Conservation (phyloP, 2,113 vertebrate species). For the Fulica atra region DNA sequence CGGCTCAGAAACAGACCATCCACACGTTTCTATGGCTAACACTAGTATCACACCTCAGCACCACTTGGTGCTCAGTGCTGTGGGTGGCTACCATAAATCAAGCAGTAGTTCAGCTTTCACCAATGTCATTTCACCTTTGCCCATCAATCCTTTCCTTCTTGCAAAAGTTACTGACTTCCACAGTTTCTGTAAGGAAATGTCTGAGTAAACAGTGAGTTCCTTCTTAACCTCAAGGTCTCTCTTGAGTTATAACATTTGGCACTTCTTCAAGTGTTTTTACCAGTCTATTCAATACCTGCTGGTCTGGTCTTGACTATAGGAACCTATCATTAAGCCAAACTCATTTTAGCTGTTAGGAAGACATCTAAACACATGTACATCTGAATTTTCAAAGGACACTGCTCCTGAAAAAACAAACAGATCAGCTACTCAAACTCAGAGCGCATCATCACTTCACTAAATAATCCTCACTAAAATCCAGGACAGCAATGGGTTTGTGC, state of each 20-base stretch:
- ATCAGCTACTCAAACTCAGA: not conserved
- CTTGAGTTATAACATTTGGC: not conserved
- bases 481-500: not conserved
- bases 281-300: not conserved
- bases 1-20: not conserved
- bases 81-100: not conserved
- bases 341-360: not conserved
- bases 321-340: not conserved
- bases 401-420: not conserved
- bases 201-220: slow-evolving; percentile 74
- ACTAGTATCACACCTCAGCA: not conserved
- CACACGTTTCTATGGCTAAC: not conserved
- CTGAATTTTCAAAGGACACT: slow-evolving; percentile 5
- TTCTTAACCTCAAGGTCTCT: slow-evolving; percentile 2
- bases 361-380: not conserved
- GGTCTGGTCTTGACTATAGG: not conserved
- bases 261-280: slow-evolving; percentile 4
- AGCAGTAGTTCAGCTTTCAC: not conserved
- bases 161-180: slow-evolving; percentile 77
- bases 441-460: not conserved
- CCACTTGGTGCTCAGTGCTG: not conserved
- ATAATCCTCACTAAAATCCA: not conserved
- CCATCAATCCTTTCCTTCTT: slow-evolving; percentile 69
- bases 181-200: slow-evolving; percentile 66
- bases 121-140: slow-evolving; percentile 36